These are phyloP conservation scores for Eretmocerus hayati DNA, from an alignment of 2,888 invertebrate genomes.

Conservation along the genomic window DNA sequence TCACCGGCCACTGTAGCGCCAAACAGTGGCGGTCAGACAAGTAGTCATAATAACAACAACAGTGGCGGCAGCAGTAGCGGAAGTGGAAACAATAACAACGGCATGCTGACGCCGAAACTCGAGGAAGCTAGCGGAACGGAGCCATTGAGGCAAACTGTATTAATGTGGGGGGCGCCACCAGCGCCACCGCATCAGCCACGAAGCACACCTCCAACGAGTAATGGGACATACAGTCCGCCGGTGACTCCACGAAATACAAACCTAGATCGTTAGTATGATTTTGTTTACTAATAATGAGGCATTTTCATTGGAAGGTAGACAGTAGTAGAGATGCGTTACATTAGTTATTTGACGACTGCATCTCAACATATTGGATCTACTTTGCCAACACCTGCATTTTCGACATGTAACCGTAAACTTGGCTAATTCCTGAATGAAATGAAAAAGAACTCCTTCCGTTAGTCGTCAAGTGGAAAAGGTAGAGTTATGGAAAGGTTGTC, in stretches of 20 bases:
- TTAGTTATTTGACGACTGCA: too few relatives aligned
- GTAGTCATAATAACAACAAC: slow-evolving; percentile 55
- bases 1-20: slow-evolving; percentile 58
- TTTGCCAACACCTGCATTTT: too few relatives aligned
- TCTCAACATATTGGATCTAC: too few relatives aligned
- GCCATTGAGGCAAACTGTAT: slow-evolving; percentile 77
- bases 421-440: too few relatives aligned
- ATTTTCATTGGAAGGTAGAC: too few relatives aligned
- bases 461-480: too few relatives aligned
- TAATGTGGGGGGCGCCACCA: slow-evolving; percentile 75
- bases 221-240: slow-evolving; percentile 42
- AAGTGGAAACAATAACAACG: slow-evolving; percentile 42
- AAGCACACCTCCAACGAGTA: slow-evolving; percentile 41
- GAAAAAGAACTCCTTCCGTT: too few relatives aligned
- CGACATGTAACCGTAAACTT: too few relatives aligned
- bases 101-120: slow-evolving; percentile 55
- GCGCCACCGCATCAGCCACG: too few relatives aligned
- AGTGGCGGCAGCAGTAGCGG: neutral
- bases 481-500: too few relatives aligned
- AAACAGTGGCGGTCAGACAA: slow-evolving; percentile 50
- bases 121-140: slow-evolving; percentile 50
- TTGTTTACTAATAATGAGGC: too few relatives aligned
- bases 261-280: slow-evolving; percentile 12
- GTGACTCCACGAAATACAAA: neutral
- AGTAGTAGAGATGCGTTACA: too few relatives aligned